A percentile compares a stretch with the other conserved stretches of the same genome.
Evolutionary conservation across 30 jellyfish, hydroid and myxozoan species (phyloP).

Genomic region (Pelagia noctiluca): DNA sequence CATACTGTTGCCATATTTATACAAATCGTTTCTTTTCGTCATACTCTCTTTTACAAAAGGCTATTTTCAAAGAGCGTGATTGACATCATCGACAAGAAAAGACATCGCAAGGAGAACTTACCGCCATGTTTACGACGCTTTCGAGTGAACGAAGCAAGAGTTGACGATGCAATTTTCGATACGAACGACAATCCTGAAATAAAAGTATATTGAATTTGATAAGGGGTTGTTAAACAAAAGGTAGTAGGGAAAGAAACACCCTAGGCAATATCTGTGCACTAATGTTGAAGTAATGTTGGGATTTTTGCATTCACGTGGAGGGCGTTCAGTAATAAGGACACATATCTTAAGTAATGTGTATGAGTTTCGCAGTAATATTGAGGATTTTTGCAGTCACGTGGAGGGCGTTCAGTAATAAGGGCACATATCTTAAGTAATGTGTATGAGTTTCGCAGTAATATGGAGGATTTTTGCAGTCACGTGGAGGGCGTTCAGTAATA

Average conservation of each 20-base stretch:
- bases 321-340: not conserved
- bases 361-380: not conserved
- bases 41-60: too few species aligned
- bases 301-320: not conserved
- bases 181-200: slow-evolving; percentile 53
- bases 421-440: too few species aligned
- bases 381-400: too few species aligned
- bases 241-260: too few species aligned
- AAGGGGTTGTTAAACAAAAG: not conserved
- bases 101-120: not conserved
- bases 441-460: too few species aligned
- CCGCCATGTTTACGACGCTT: slow-evolving; percentile 38
- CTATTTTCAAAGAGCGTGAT: not conserved
- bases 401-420: too few species aligned
- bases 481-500: too few species aligned
- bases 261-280: too few species aligned
- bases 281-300: too few species aligned
- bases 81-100: not conserved
- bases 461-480: too few species aligned
- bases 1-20: too few species aligned
- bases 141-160: slow-evolving; percentile 36
- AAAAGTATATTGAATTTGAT: not conserved
- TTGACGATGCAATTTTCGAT: slow-evolving; percentile 54
- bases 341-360: not conserved
- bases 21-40: too few species aligned